A percentile compares a stretch with the other conserved stretches of the same genome.
Conservation (phyloP, 2,113 vertebrate species). For the Apaloderma vittatum region DNA sequence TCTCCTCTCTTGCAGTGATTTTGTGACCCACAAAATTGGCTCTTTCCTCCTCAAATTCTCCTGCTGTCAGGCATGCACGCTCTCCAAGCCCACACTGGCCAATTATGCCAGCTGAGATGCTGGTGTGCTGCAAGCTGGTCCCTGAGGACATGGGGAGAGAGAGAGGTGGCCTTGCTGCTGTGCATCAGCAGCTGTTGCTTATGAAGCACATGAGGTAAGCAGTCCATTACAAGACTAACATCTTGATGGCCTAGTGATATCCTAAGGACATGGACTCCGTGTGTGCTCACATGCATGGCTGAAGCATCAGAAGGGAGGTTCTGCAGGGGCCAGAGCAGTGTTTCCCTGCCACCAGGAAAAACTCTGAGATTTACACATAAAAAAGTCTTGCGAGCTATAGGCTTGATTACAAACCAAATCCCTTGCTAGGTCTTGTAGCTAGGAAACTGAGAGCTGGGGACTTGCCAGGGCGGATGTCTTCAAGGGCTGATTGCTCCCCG, state of each 20-base stretch:
- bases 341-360: neutral
- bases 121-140: neutral
- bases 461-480: neutral
- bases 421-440: neutral
- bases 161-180: neutral
- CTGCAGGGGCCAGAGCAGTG: neutral
- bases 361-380: neutral
- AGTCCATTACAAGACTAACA: neutral
- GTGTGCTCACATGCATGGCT: neutral
- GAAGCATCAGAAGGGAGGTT: neutral
- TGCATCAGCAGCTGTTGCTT: neutral
- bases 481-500: neutral
- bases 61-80: neutral
- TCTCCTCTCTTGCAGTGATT: neutral
- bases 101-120: neutral
- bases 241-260: neutral
- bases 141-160: accelerated
- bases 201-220: neutral
- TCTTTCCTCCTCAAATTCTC: neutral
- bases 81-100: neutral
- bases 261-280: neutral
- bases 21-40: neutral
- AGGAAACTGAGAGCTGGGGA: constrained; percentile 13
- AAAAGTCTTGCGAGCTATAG: neutral
- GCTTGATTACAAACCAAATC: neutral